Percentiles rank a stretch among this genome's conserved stretches.
Conservation (phyloP, 1,140 invertebrate genomes). For the Macrobrachium rosenbergii region DNA sequence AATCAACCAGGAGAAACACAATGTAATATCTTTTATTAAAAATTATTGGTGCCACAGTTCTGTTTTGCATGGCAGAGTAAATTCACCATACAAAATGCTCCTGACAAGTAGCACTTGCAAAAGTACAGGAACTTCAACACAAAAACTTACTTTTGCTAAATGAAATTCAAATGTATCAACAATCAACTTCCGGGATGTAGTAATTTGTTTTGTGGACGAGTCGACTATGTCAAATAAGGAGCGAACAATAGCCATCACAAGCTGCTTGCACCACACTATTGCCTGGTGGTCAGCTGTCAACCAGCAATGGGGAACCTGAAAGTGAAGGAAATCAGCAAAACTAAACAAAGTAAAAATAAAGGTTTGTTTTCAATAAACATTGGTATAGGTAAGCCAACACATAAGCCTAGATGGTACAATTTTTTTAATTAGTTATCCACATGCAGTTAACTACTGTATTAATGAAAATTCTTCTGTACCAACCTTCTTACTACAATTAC, state of each 20-base stretch:
- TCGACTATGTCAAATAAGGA: slow-evolving; percentile 85
- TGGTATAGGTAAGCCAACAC: too few relatives aligned
- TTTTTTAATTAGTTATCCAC: too few relatives aligned
- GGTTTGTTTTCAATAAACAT: not conserved
- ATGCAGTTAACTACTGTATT: too few relatives aligned
- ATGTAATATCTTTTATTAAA: too few relatives aligned
- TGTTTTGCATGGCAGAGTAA: too few relatives aligned
- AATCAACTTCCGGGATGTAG: slow-evolving; percentile 32
- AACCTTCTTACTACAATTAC: too few relatives aligned
- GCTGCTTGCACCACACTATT: slow-evolving; percentile 92
- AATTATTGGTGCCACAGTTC: too few relatives aligned
- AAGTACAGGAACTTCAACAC: not conserved
- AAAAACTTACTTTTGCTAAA: slow-evolving; percentile 51
- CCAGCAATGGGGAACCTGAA: slow-evolving; percentile 81
- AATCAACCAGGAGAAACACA: too few relatives aligned
- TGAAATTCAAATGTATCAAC: slow-evolving; percentile 60
- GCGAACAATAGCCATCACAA: slow-evolving; percentile 83
- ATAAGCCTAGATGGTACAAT: too few relatives aligned
- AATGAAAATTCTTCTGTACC: too few relatives aligned
- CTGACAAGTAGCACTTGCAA: too few relatives aligned
- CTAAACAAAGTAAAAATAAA: not conserved
- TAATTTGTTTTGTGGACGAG: slow-evolving; percentile 29
- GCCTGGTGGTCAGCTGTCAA: slow-evolving; percentile 88
- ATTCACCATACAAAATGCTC: too few relatives aligned
- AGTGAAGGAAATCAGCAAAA: slow-evolving; percentile 1